Evolutionary conservation across 1,140 invertebrate genomes (phyloP).

Genomic region (Diuraphis noxia): DNA sequence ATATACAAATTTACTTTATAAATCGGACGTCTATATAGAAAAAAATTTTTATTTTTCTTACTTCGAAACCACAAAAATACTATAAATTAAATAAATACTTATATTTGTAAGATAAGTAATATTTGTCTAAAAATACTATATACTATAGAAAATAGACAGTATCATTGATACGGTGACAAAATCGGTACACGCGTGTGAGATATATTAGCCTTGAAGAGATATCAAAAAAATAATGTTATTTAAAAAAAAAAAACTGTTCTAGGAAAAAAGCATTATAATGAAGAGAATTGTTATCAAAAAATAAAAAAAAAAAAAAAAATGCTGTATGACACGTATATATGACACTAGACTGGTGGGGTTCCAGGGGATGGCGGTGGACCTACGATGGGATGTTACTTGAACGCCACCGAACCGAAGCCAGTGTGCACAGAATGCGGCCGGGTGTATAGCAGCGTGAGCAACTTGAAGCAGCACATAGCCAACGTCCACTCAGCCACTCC

Average conservation of each 20-base stretch:
- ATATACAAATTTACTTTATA: background rate
- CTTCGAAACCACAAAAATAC: background rate
- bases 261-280: too few relatives aligned
- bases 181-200: background rate
- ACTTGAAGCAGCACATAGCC: constrained; percentile 74
- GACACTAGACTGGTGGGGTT: constrained; percentile 52
- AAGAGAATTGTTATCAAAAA: background rate
- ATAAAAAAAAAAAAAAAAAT: constrained; percentile 17
- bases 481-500: constrained; percentile 72
- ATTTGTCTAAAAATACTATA: background rate
- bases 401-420: constrained; percentile 61
- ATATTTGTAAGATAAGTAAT: background rate
- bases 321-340: constrained; percentile 44
- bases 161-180: background rate
- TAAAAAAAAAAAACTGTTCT: constrained; percentile 30
- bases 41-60: background rate
- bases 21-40: background rate
- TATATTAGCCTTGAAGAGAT: background rate
- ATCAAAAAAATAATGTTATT: background rate
- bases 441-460: constrained; percentile 69
- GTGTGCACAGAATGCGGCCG: constrained; percentile 71
- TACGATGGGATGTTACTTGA: constrained; percentile 52
- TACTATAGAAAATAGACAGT: background rate
- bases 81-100: background rate
- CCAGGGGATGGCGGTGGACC: constrained; percentile 54